A percentile compares a stretch with the other conserved stretches of the same genome.
Conservation (phyloP, 2,797 vertebrate genomes). For the Pteropus rufus region DNA sequence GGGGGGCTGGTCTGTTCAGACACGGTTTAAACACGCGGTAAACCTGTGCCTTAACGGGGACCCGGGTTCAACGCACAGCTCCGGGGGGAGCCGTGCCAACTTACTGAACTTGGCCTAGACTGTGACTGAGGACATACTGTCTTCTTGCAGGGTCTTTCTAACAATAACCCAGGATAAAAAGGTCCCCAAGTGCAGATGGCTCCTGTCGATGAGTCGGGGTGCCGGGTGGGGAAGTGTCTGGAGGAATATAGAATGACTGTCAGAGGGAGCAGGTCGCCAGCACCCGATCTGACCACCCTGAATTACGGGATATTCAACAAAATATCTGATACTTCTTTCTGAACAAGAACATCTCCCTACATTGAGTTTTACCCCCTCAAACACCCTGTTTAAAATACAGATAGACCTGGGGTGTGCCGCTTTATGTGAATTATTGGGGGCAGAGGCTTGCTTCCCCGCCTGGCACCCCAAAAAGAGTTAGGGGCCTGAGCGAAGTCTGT, state of each 20-base stretch:
- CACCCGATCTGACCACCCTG: background rate
- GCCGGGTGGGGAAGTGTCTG: no score
- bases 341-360: background rate
- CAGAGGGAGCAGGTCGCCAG: accelerated
- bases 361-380: background rate
- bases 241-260: accelerated
- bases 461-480: accelerated
- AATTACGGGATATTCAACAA: accelerated
- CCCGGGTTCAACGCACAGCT: no score
- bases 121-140: no score
- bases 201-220: background rate
- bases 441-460: no score
- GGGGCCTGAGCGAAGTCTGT: background rate
- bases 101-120: no score
- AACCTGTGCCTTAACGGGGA: no score
- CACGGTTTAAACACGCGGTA: no score
- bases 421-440: accelerated
- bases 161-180: background rate
- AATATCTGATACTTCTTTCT: accelerated
- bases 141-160: no score
- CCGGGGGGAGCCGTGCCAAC: no score
- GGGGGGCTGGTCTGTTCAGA: no score
- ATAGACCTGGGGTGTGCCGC: accelerated
- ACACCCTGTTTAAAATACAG: background rate
- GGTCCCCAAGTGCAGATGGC: background rate